Base-by-base conservation (phyloP, 2,797 vertebrate genomes). In the Rachycentron canadum region DNA sequence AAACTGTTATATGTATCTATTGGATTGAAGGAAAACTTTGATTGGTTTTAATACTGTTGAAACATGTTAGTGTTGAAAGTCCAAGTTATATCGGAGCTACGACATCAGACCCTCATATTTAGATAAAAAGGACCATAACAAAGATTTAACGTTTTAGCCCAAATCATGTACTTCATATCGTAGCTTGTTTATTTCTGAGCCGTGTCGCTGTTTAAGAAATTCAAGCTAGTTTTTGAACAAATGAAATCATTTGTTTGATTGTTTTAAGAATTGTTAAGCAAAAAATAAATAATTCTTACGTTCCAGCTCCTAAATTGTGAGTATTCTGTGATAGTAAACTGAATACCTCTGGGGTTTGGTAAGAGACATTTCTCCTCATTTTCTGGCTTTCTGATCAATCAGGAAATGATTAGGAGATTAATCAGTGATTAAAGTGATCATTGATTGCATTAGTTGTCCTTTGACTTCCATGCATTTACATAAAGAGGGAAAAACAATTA, bases 1-100 rank as follows among this genome's bases (percentile, higher is more conserved):
- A 45, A 45, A 21, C 34, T 45, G 83, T 80, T 71, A 76, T n/a
- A 78, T 83, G 65, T n/a, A n/a, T n/a, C 74, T 69, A 50, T 43
- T 53, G 43, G 47, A 58, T 49, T 59, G 32, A 61, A 50, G 71
- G 43, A 56, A 57, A 41, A 61, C 66, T 59, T 36, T 58, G n/a
- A 40, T 41, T n/a, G 43, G 17, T 47, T 59, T 30, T 30, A 49
- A 34, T 8, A 10, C 36, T 5, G 6, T 52, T 38, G 43, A 62
- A 76, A 64, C 60, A 28, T 58, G 74, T n/a, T 1, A 32, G n/a
- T 17, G 43, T n/a, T 64, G 40, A 32, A 53, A n/a, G 23, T 16
- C 12, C 9, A 14, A 45, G 26, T 49, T n/a, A 11, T 8, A 52
- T 47, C 61, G 59, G 67, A 78, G 58, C 68, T 32, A 19, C 3